Conservation (phyloP, 2,888 invertebrate species). For the Stegophylla sp. region DNA sequence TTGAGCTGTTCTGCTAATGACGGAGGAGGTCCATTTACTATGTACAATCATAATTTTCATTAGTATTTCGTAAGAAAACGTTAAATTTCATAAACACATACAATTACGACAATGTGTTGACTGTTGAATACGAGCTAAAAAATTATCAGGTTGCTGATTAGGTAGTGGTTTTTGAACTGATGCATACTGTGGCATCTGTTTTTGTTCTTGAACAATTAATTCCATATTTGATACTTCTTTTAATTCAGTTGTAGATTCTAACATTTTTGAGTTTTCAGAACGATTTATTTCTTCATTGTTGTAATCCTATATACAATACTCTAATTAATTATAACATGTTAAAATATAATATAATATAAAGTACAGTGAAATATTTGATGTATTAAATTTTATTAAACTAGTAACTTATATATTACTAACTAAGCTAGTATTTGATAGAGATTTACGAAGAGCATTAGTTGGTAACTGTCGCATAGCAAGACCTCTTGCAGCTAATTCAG, state of each 20-base stretch:
- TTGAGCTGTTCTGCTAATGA: constrained; percentile 86
- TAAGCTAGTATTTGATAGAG: constrained; percentile 73
- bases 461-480: constrained; percentile 78
- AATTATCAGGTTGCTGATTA: constrained; percentile 55
- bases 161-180: constrained; percentile 56
- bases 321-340: not conserved
- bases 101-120: constrained; percentile 56
- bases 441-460: constrained; percentile 64
- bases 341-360: too few relatives aligned
- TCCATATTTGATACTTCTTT: constrained; percentile 35
- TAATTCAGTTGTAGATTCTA: constrained; percentile 21
- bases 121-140: constrained; percentile 58
- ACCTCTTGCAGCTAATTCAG: constrained; percentile 79
- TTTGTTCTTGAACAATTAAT: constrained; percentile 28
- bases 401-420: constrained; percentile 64
- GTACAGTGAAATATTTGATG: too few relatives aligned
- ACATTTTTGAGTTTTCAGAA: not conserved
- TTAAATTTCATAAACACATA: constrained; percentile 23
- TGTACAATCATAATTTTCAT: constrained; percentile 32
- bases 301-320: constrained; percentile 31
- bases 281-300: constrained; percentile 38
- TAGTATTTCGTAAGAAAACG: not conserved
- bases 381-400: too few relatives aligned
- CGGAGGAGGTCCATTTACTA: constrained; percentile 70
- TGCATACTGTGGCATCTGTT: constrained; percentile 58